phyloP scores from a whole-genome alignment of 2,888 invertebrate species.

The Volucella zonaria region DNA sequence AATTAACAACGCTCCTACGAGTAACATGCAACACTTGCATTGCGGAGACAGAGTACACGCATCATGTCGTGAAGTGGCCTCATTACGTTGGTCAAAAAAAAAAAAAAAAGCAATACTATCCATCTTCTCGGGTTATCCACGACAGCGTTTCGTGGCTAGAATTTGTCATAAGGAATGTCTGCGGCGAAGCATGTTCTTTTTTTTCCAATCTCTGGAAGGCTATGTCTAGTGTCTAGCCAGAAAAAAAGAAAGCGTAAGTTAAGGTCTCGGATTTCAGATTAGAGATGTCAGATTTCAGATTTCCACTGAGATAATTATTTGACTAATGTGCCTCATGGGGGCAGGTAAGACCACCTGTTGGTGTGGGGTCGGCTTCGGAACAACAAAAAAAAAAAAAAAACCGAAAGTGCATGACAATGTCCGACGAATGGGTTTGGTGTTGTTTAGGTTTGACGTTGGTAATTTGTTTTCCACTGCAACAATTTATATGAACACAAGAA shows the following conservation, averaged over 20 bases:
- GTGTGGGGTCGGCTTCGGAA: background rate
- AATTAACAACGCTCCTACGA: constrained; percentile 56
- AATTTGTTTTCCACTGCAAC: constrained; percentile 15
- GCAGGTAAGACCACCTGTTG: constrained; percentile 42
- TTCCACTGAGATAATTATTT: constrained; percentile 45
- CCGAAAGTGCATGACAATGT: constrained; percentile 18
- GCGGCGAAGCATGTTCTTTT: constrained; percentile 6
- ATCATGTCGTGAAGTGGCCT: constrained; percentile 30
- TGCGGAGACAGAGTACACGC: constrained; percentile 27
- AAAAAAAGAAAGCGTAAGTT: constrained; percentile 38
- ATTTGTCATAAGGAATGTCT: constrained; percentile 11
- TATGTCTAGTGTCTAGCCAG: background rate
- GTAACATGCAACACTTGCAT: constrained; percentile 56
- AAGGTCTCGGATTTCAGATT: background rate
- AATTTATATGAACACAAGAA: constrained; percentile 16
- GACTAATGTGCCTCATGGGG: constrained; percentile 37
- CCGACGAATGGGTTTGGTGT: background rate
- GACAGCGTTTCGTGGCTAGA: constrained; percentile 4
- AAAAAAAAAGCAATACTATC: background rate
- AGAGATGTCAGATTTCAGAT: constrained; percentile 16
- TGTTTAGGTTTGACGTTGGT: constrained; percentile 20
- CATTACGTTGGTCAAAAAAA: constrained; percentile 40
- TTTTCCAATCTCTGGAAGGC: too few species aligned
- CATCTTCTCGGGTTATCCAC: background rate
- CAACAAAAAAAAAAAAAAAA: background rate